Conservation (phyloP, 2,888 invertebrate species). For the Callyntrura sp. region DNA sequence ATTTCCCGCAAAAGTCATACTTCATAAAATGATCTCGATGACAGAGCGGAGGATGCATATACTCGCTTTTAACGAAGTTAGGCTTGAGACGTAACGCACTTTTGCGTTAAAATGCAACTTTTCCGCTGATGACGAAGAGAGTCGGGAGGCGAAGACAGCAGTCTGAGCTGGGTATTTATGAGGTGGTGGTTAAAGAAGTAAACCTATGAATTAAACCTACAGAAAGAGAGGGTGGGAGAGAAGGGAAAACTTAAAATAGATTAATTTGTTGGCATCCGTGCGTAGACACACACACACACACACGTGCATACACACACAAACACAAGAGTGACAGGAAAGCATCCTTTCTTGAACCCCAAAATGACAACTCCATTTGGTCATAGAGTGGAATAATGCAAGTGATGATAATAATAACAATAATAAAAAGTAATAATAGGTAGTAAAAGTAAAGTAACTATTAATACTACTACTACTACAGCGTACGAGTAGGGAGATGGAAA, state of each 20-base stretch:
- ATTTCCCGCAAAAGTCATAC: not conserved
- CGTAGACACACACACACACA: not conserved
- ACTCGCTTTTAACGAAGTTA: not conserved
- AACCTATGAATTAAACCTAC: conserved; percentile 6
- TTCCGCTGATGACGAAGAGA: not conserved
- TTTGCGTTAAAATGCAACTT: no score
- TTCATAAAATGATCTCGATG: not conserved
- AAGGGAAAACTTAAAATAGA: conserved; percentile 5
- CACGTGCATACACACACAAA: not conserved
- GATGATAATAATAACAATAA: conserved; percentile 12
- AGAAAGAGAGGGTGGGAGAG: not conserved
- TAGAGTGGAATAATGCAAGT: not conserved
- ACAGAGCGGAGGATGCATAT: not conserved
- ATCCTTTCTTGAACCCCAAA: not conserved
- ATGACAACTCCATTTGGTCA: conserved; percentile 4
- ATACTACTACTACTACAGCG: no score
- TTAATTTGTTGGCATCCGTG: conserved; percentile 21
- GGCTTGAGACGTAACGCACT: not conserved
- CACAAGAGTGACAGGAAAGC: not conserved
- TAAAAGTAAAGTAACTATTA: conserved; percentile 47
- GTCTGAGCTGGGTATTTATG: conserved; percentile 31
- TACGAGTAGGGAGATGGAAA: not conserved
- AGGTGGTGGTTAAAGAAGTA: not conserved
- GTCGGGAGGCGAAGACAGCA: no score
- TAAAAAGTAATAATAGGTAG: conserved; percentile 37